Percentiles rank a stretch among this genome's conserved stretches.
Evolutionary conservation across 2,888 invertebrate species (phyloP).

Genomic region (Anthrax anthrax): DNA sequence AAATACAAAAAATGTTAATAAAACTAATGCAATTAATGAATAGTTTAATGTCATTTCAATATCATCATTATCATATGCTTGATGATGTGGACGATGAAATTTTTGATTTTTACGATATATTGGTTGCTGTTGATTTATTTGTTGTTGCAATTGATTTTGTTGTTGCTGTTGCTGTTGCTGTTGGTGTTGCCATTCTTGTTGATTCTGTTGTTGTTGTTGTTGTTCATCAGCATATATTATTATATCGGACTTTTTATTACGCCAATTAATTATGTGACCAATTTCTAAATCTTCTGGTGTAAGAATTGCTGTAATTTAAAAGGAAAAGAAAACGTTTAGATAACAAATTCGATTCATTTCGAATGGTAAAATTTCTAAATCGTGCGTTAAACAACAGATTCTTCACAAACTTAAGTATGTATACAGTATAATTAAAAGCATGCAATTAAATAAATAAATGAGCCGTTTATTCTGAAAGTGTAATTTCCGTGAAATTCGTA

Average conservation of each 20-base stretch:
- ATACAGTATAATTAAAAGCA: too few relatives aligned
- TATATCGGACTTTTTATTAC: conserved; percentile 14
- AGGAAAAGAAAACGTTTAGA: conserved; percentile 1
- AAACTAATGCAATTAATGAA: conserved; percentile 17
- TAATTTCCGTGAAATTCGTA: too few relatives aligned
- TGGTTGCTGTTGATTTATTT: not conserved
- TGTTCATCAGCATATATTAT: conserved; percentile 15
- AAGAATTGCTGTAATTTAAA: conserved; percentile 11
- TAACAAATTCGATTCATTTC: too few relatives aligned
- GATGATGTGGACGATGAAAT: not conserved
- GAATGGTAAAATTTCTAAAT: too few relatives aligned
- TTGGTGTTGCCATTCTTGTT: conserved; percentile 3
- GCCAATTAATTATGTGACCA: conserved; percentile 15
- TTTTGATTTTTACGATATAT: conserved; percentile 6
- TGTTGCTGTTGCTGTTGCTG: not conserved
- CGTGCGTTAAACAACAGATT: too few relatives aligned
- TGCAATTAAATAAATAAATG: too few relatives aligned
- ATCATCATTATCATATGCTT: too few relatives aligned
- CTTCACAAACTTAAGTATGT: too few relatives aligned
- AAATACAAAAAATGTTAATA: conserved; percentile 19
- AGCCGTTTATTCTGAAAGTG: too few relatives aligned
- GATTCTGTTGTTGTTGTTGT: not conserved
- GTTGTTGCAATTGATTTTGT: not conserved
- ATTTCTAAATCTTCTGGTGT: conserved; percentile 16
- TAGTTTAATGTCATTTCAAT: conserved; percentile 17